Base-by-base conservation (phyloP, 2,888 invertebrate genomes). In the Adelphocoris suturalis region DNA sequence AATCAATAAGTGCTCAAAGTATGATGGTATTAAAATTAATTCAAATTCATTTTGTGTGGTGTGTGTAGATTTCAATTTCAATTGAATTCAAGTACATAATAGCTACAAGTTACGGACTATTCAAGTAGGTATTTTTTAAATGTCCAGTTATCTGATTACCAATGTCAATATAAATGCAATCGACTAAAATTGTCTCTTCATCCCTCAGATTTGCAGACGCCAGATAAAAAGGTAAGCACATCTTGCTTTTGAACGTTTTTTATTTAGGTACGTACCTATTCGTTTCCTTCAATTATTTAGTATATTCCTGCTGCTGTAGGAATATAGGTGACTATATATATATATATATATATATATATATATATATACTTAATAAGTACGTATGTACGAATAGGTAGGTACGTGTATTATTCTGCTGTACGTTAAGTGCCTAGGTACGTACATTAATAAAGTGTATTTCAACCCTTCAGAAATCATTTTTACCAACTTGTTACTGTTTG, bases 1-100 rank as follows among this genome's bases (percentile, higher is more conserved):
- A 80, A 80, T 80, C 78, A 80, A 80, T 80, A 68, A 68, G 68
- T 68, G 23, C 68, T 68, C 68, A 68, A 68, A 68, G 68, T 68
- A 68, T 68, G 68, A 68, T 68, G 68, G 68, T 68, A 68, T 68
- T 68, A 27, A 68, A 68, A 68, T 68, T 19, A 68, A 68, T 68
- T 68, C 14, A 57, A 2, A 57, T 57, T 57, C 57, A n/a, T 57
- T n/a, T 68, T 68, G 23, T 9, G 68, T 23, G 61, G 61, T 68
- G n/a, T 37, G 37, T 37, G 2, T 37, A 37, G 37, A 37, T 7
- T 37, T 37, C 7, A 7, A 7, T 7, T 37, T 4, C 37, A 37
- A 37, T 37, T 4, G 2, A 37, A 37, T 52, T 16, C 52, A 52
- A 52, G 52, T 37, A 37, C 37, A n/a, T n/a, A n/a, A n/a, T n/a